Evolutionary conservation across 2,888 invertebrate species (phyloP), one percentile per base, ranked within the genome.

Genomic region (Andrena chrysosceles): DNA sequence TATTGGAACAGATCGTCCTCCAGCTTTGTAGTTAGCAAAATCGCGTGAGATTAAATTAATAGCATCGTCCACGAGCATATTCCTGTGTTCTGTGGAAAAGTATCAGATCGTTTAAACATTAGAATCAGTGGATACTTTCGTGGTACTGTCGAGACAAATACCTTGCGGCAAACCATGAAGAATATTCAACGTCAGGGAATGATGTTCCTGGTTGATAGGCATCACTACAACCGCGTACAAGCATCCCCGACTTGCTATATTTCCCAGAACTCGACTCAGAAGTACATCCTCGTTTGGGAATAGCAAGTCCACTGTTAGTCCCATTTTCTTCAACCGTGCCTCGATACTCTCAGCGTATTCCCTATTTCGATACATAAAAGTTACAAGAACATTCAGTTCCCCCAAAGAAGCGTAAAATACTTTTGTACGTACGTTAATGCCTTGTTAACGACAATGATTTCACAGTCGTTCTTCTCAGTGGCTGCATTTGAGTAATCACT

Each of bases 1-100:
- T 83, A 95, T 93, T 42, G 95, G 95, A 86, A 96, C 95, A 70
- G 95, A 94, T 92, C 95, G 94, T 77, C 95, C 94, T 26, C 95
- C 95, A 75, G 95, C 94, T 93, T 95, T 95, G 91, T 96, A 96
- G 89, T 93, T 95, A 33, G 95, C 95, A 91, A 96, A 96, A 90
- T 98, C 97, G 0, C 96, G 95, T 8, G 96, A 95, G 42, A 99
- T 95, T 83, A 99, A 95, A 85, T 96, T 95, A 78, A 99, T 94
- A 0, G 99, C 98, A 94, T 99, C 98, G 75, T 99, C 98, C 54
- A 98, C 93, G 0, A 98, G 98, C 98, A 99, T 99, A 94, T 99
- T 99, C 89, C 99, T 96, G 94, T 99, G 99, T 93, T 99, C 99
- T 96, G 95, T 86, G 90, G 85, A 86, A 72, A 75, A 80, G 79